phyloP scores from a whole-genome alignment of 2,113 vertebrate species.

The Cinclus mexicanus region DNA sequence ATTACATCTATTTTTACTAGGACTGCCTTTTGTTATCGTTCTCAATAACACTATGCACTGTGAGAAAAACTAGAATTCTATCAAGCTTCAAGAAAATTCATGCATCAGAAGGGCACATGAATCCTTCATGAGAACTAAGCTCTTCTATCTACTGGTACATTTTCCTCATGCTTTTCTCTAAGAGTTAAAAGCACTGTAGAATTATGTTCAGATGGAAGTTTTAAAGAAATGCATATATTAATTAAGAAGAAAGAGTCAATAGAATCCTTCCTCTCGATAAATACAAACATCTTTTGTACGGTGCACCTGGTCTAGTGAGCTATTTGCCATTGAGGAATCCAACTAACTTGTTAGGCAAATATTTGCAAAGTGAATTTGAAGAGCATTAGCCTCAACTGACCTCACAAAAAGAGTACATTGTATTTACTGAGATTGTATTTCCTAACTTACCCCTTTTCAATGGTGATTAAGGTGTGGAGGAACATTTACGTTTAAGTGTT shows the following conservation, averaged over 20 bases:
- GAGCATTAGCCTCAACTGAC: background rate
- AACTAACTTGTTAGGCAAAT: background rate
- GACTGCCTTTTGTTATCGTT: background rate
- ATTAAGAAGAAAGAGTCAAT: background rate
- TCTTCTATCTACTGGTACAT: background rate
- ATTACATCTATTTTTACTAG: background rate
- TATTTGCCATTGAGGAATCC: background rate
- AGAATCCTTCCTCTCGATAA: background rate
- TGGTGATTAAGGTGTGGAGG: background rate
- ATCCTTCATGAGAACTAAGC: background rate
- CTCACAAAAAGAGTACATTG: background rate
- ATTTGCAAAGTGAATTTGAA: slow-evolving; percentile 2
- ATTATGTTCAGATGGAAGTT: background rate
- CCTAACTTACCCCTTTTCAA: background rate
- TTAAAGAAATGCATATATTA: background rate
- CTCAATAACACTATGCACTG: background rate
- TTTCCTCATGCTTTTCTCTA: background rate
- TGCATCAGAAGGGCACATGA: background rate
- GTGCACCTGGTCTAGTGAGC: background rate
- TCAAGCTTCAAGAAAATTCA: background rate
- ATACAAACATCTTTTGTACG: background rate
- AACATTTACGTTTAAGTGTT: background rate
- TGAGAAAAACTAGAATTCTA: background rate
- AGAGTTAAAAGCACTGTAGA: background rate
- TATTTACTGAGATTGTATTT: background rate